A percentile compares a stretch with the other conserved stretches of the same genome.
Evolutionary conservation across 2,113 vertebrate genomes (phyloP).

Genomic region (Oreochromis spilurus): DNA sequence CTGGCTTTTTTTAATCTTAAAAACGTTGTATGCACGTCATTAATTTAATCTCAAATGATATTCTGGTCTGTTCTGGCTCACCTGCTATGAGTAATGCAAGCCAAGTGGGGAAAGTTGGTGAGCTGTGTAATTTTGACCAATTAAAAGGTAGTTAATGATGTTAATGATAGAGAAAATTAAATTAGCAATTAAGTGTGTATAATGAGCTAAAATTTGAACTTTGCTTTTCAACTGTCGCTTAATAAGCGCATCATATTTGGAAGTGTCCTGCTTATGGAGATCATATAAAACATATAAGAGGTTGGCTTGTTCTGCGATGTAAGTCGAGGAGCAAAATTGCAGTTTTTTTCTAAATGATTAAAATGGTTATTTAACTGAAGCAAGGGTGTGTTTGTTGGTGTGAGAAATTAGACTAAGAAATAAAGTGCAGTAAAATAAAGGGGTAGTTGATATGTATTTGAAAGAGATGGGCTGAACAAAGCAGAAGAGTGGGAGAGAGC

Average conservation of each 20-base stretch:
- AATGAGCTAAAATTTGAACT: not conserved
- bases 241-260: not conserved
- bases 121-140: not conserved
- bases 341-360: not conserved
- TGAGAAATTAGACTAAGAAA: not conserved
- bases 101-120: not conserved
- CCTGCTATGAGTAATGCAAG: not conserved
- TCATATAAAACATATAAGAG: not conserved
- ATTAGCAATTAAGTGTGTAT: not conserved
- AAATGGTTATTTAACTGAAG: not conserved
- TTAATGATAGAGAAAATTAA: not conserved
- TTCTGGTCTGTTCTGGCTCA: not conserved
- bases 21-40: not conserved
- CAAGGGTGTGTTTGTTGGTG: not conserved
- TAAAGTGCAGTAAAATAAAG: not conserved
- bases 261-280: not conserved
- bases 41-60: not conserved
- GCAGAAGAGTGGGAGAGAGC: not conserved
- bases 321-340: not conserved
- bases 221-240: fast-evolving
- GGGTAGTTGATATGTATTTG: not conserved
- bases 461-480: not conserved
- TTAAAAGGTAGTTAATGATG: not conserved
- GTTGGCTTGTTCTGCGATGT: not conserved
- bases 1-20: not conserved